Conservation (phyloP, 2,113 vertebrate species). For the Mus pahari region DNA sequence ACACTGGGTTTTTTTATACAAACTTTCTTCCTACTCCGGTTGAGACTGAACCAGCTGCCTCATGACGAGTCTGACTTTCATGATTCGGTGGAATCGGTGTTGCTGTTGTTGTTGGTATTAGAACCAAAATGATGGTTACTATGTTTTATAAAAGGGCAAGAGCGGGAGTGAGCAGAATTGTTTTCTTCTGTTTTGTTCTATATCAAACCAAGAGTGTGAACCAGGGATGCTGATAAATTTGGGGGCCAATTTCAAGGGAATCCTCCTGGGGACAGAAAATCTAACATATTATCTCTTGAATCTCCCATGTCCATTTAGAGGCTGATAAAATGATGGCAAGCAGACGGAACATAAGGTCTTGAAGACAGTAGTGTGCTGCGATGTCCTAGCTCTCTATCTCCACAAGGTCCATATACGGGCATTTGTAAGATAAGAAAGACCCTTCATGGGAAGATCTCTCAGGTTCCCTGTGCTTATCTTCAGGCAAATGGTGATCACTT, state of each 20-base stretch:
- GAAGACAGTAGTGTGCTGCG: background rate
- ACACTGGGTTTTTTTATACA: background rate
- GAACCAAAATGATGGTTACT: background rate
- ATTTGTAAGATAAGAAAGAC: background rate
- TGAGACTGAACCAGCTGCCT: slow-evolving; percentile 1
- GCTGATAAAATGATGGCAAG: slow-evolving; percentile 30
- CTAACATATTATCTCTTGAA: background rate
- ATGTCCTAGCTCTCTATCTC: background rate
- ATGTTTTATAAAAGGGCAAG: slow-evolving; percentile 40
- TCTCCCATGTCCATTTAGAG: background rate
- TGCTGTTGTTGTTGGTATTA: background rate
- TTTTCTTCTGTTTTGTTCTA: background rate
- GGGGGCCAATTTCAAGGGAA: slow-evolving; percentile 21
- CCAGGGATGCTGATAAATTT: background rate
- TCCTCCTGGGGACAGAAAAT: background rate
- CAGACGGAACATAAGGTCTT: background rate
- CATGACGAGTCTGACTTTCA: slow-evolving; percentile 30
- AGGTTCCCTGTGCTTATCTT: background rate
- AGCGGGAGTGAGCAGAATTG: background rate
- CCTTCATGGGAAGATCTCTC: background rate
- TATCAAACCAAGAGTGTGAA: background rate
- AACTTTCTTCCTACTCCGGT: background rate
- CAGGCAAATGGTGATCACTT: slow-evolving; percentile 7
- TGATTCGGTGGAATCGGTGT: no score
- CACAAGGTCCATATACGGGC: background rate